Conservation (phyloP, 2,113 vertebrate genomes). For the Malurus melanocephalus region DNA sequence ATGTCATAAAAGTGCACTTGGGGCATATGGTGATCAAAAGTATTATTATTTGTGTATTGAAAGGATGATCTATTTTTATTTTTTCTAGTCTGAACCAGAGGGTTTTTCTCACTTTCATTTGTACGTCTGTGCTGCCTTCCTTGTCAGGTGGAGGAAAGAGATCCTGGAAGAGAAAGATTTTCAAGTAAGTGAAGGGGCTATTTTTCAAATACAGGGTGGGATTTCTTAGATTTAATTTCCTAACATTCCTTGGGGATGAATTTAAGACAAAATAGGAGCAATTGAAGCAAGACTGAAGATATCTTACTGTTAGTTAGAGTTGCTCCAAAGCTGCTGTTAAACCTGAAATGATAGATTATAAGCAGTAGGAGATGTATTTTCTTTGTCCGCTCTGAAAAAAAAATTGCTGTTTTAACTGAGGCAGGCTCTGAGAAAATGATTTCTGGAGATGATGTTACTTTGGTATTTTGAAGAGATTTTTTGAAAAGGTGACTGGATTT, state of each 20-base stretch:
- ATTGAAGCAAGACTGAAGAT: background rate
- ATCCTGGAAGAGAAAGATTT: slow-evolving; percentile 87
- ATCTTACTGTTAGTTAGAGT: background rate
- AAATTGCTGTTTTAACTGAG: background rate
- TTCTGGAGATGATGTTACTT: background rate
- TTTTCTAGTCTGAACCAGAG: slow-evolving; percentile 89
- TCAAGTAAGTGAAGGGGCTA: slow-evolving; percentile 79
- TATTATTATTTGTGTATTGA: background rate
- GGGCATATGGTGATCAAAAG: background rate
- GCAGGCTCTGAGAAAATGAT: background rate
- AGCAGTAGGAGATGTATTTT: background rate
- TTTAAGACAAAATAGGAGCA: background rate
- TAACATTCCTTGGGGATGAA: background rate
- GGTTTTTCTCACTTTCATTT: slow-evolving; percentile 97
- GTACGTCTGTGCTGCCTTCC: slow-evolving; percentile 95
- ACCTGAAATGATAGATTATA: background rate
- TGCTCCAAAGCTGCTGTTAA: background rate
- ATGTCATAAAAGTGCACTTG: background rate
- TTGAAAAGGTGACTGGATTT: background rate
- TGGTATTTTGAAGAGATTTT: background rate
- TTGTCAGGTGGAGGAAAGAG: slow-evolving; percentile 90
- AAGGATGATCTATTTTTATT: background rate
- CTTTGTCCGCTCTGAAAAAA: background rate
- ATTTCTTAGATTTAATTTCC: background rate
- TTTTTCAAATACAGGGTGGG: background rate